Evolutionary conservation across 1,140 invertebrate genomes (phyloP).

Genomic region (Atta cephalotes): DNA sequence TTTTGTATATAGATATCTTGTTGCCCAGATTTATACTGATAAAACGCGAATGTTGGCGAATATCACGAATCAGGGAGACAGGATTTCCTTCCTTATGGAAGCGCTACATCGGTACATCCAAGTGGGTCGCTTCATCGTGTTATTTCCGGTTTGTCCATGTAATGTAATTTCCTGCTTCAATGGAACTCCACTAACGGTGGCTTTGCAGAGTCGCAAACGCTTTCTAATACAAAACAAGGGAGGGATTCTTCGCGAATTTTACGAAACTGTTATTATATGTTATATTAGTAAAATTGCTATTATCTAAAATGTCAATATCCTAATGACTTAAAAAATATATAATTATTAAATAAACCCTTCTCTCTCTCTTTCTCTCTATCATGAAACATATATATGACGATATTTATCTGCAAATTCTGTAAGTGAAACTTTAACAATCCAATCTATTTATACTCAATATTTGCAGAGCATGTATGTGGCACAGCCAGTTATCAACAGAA

Average conservation of each 20-base stretch:
- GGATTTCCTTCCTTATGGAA: conserved; percentile 34
- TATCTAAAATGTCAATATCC: background rate
- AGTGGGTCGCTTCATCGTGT: conserved; percentile 45
- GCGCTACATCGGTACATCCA: background rate
- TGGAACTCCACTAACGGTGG: conserved; percentile 9
- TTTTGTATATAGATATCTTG: background rate
- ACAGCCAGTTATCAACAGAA: background rate
- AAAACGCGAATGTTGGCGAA: conserved; percentile 5
- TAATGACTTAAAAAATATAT: background rate
- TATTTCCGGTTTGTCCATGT: conserved; percentile 55
- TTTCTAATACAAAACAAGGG: background rate
- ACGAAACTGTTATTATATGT: background rate
- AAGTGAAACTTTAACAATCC: background rate
- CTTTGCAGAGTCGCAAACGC: conserved; percentile 21
- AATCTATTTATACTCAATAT: background rate
- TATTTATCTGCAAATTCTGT: background rate
- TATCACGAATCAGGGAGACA: background rate
- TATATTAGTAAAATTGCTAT: too few species aligned
- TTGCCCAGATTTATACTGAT: conserved; percentile 13
- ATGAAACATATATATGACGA: background rate
- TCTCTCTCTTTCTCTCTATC: background rate
- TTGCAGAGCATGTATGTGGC: background rate
- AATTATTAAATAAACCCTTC: background rate
- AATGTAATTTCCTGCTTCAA: conserved; percentile 62
- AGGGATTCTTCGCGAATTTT: background rate